phyloP scores from a whole-genome alignment of 2,113 vertebrate genomes.

The Panurus biarmicus region DNA sequence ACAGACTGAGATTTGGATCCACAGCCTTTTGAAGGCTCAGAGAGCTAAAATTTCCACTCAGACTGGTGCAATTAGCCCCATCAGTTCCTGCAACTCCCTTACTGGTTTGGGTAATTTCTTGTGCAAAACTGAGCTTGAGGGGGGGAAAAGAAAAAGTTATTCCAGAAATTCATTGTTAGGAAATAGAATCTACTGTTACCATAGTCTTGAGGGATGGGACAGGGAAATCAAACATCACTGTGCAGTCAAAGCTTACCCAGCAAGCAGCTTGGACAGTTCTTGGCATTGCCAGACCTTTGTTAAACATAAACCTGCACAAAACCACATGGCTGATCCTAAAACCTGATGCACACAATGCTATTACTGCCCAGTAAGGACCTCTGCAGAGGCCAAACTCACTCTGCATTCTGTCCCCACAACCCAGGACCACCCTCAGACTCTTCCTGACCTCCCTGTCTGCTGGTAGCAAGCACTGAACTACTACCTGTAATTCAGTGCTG shows the following conservation, averaged over 20 bases:
- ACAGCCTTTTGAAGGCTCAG: not conserved
- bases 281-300: not conserved
- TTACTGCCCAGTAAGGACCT: not conserved
- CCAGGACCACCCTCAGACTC: not conserved
- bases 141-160: not conserved
- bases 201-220: not conserved
- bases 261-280: not conserved
- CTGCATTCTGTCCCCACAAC: not conserved
- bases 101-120: not conserved
- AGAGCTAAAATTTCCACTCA: not conserved
- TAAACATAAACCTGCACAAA: not conserved
- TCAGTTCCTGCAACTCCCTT: not conserved
- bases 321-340: not conserved
- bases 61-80: not conserved
- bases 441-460: not conserved
- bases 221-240: not conserved
- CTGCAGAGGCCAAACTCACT: not conserved
- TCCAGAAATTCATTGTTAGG: not conserved
- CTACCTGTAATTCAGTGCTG: not conserved
- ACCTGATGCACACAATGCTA: rapidly evolving
- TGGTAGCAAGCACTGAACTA: not conserved
- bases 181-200: not conserved
- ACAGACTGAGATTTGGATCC: not conserved
- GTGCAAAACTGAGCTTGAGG: not conserved
- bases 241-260: not conserved